Base-by-base conservation (phyloP, 2,888 invertebrate genomes). In the Hydrotaea cyrtoneurina region DNA sequence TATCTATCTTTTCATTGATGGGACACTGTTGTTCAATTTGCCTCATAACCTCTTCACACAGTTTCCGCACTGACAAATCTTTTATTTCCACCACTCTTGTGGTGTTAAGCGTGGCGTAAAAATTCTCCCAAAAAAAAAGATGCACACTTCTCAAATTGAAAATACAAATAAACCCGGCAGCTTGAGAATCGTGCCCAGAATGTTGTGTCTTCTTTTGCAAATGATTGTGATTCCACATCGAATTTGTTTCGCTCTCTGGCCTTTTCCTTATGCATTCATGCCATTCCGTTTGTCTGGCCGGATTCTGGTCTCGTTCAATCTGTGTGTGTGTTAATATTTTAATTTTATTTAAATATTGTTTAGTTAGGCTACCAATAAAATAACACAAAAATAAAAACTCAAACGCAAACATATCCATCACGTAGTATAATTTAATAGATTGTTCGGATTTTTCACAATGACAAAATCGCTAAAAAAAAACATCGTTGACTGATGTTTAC, bases 181-280 rank as follows among this genome's bases (percentile, higher is more conserved):
- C n/a, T 57, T 57, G 10, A 7, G 66, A 81, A 76, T 78, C 84
- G 84, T 84, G 84, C 81, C 10, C 46, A 46, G 74, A 74, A 74
- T 74, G 19, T 43, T 69, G 15, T 19, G 19, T 23, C 31, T 46
- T 39, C 46, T 13, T 36, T 64, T 36, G 13, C 53, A 26, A 59
- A 4, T 19, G 15, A 59, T 10, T 59, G 62, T 62, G 8, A 17
- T 8, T 62, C n/a, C 50, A n/a, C n/a, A 3, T n/a, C 2, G 50
- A n/a, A n/a, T 39, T 3, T 39, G 4, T 3, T 10, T 39, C 39
- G 1, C 8, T 39, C 39, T 8, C 8, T 39, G 39, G 39, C 39
- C 39, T 39, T 39, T 39, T 39, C 11, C 11, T 8, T 39, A 8
- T 1, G 39, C 7, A 39, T 39, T 39, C 39, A 4, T 13, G 39